Conservation (phyloP, 2,888 invertebrate genomes). For the Fabriciana adippe region DNA sequence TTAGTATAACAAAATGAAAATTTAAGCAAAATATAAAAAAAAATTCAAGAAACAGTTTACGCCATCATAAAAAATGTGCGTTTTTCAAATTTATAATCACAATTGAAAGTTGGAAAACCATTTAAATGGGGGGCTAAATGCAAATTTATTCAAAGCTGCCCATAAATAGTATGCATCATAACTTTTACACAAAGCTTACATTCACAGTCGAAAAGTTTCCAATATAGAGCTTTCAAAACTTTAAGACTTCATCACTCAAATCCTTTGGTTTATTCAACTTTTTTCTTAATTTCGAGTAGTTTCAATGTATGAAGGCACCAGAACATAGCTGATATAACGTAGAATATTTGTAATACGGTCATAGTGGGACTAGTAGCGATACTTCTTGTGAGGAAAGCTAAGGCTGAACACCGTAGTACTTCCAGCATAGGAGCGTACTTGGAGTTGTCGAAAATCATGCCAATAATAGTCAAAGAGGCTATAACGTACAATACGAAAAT, state of each 20-base stretch:
- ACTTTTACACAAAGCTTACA: background rate
- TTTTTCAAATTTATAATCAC: too few species aligned
- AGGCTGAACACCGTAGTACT: slow-evolving; percentile 84
- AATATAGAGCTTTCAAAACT: slow-evolving; percentile 5
- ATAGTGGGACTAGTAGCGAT: slow-evolving; percentile 64
- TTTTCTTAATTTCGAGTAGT: slow-evolving; percentile 79
- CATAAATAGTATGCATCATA: background rate
- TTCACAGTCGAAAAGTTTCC: slow-evolving; percentile 1
- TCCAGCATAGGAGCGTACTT: slow-evolving; percentile 84
- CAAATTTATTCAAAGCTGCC: slow-evolving; percentile 14
- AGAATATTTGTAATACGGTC: slow-evolving; percentile 80
- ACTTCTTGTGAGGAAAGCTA: slow-evolving; percentile 76
- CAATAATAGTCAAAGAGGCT: slow-evolving; percentile 85
- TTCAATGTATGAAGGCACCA: slow-evolving; percentile 84
- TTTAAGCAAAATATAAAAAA: slow-evolving; percentile 9
- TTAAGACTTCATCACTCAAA: background rate
- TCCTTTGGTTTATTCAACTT: slow-evolving; percentile 33
- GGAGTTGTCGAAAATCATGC: slow-evolving; percentile 87
- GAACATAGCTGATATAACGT: slow-evolving; percentile 83
- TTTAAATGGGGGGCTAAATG: background rate
- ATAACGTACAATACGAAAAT: slow-evolving; percentile 85
- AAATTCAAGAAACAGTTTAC: background rate
- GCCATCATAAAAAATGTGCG: too few species aligned
- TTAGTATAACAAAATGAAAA: background rate
- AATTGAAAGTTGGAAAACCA: too few species aligned